Base-by-base conservation (phyloP, 2,797 vertebrate genomes). In the Gambelia wislizenii region DNA sequence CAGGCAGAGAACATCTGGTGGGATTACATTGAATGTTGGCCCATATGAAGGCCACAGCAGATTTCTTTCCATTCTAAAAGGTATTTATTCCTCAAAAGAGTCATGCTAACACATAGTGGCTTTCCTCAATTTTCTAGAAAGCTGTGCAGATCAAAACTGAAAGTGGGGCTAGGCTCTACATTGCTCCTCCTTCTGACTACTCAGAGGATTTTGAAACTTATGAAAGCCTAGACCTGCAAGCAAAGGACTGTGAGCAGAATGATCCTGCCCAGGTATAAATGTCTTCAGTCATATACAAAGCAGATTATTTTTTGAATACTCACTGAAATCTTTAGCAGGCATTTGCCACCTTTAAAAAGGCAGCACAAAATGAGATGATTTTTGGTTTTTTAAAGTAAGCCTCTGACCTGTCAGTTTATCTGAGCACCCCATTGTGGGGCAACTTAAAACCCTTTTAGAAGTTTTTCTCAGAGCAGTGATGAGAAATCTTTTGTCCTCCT, bases 121-220 rank as follows among this genome's bases (percentile, higher is more conserved):
- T 20, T 52, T 72, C 79, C 83, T 92, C 88, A 82, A 93, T 83
- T 91, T 87, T 83, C 36, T 94, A 99, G 99, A 97, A 97, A 94
- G 97, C 98, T 0, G 96, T 99, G 95, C 96, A 97, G 52, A 98
- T 99, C 96, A 98, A 97, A 96, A 98, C 98, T n/a, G 98, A 99
- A 95, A 92, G 95, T 22, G 99, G 98, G 78, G 80, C 80, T 0
- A 95, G 94, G 90, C 95, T 99, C 91, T 95, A 95, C 88, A 90
- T 99, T 67, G 95, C 95, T 27, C 98, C 98, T 72, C 97, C 97
- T 91, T 91, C 90, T 52, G 93, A 92, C 76, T 98, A 97, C 96
- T 96, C 97, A 0, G 98, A 98, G 49, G 98, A 99, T 94, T 98
- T 98, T 96, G 98, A 99, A 92, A 93, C 95, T 6, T 96, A 94